phyloP scores from a whole-genome alignment of 2,113 vertebrate species.

The Paraplagusia blochii region DNA sequence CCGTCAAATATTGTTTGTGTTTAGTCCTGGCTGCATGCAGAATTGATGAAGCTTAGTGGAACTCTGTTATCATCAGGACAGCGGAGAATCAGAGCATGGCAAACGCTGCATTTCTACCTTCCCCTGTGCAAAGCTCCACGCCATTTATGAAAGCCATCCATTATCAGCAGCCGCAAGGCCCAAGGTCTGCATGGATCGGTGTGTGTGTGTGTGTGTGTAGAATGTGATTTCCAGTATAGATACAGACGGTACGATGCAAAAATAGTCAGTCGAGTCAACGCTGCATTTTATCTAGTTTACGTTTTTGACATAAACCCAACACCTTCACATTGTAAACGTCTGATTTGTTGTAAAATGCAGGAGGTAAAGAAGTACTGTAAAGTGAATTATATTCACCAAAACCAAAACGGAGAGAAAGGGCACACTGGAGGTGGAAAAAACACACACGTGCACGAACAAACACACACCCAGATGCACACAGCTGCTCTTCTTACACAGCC shows the following conservation, averaged over 20 bases:
- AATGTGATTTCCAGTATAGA: too few species aligned
- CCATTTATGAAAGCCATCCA: slow-evolving; percentile 60
- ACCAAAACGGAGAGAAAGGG: slow-evolving; percentile 9
- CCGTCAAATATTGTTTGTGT: slow-evolving; percentile 72
- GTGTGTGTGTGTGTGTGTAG: slow-evolving; percentile 3
- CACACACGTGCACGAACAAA: slow-evolving; percentile 30
- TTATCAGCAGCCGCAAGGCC: slow-evolving; percentile 55
- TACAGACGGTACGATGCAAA: neutral
- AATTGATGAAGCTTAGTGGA: slow-evolving; percentile 68
- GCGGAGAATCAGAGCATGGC: slow-evolving; percentile 66
- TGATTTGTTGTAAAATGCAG: neutral
- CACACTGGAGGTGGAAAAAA: slow-evolving; percentile 2
- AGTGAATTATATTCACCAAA: neutral
- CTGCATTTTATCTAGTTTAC: too few species aligned
- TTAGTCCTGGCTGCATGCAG: slow-evolving; percentile 61
- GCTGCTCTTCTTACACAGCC: slow-evolving; percentile 72
- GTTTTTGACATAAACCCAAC: too few species aligned
- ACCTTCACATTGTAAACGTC: too few species aligned
- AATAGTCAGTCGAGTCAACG: neutral
- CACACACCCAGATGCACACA: slow-evolving; percentile 43
- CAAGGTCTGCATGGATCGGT: slow-evolving; percentile 27
- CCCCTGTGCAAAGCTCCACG: slow-evolving; percentile 34
- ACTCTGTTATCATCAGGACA: slow-evolving; percentile 40
- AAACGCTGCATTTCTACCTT: slow-evolving; percentile 43
- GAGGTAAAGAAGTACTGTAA: neutral